Evolutionary conservation across 92 coral and sea anemone species (phyloP), one percentile per base, ranked within the genome.

Genomic region (Zoanthus sociatus): DNA sequence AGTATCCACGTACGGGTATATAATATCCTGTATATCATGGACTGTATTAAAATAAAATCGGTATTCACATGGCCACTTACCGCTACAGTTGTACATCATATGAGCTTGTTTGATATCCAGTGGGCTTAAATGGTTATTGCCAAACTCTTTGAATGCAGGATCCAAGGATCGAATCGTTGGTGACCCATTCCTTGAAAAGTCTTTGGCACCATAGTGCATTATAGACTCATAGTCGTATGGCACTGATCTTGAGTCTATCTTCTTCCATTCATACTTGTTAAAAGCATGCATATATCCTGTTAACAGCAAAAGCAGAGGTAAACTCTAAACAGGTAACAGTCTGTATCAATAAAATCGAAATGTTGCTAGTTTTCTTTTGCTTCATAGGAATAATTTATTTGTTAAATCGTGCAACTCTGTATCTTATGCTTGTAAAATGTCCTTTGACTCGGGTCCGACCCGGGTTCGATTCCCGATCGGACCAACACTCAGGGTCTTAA

Each of bases 61-160:
- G 26, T 26, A 26, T 26, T 26, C 26, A 26, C 26, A 0, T 26
- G 26, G 26, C 26, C 26, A 58, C 93, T 72, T 87, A 93, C 98
- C 98, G 77, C 91, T 88, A 32, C 98, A 96, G n/a, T 90, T 93
- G 75, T 96, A 96, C 44, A 96, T 76, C 20, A 94, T 81, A 69
- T 96, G 94, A 0, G 94, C 93, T 70, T 96, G 98, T 72, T 89
- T 91, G 90, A 96, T 90, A 77, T 96, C 98, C 90, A 96, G 88
- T 13, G 75, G 78, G 60, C 98, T 96, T 17, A 94, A 76, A 55
- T 88, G 95, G 30, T 87, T 67, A 66, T 94, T 96, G 55, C 98
- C 98, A 88, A 96, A 94, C 46, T 48, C 76, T 89, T 78, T 88
- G 60, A 93, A 53, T 48, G 86, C 69, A 21, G 93, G 78, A 20